Evolutionary conservation across 2,888 invertebrate genomes (phyloP), one percentile per base, ranked within the genome.

Genomic region (Tachina lurida): DNA sequence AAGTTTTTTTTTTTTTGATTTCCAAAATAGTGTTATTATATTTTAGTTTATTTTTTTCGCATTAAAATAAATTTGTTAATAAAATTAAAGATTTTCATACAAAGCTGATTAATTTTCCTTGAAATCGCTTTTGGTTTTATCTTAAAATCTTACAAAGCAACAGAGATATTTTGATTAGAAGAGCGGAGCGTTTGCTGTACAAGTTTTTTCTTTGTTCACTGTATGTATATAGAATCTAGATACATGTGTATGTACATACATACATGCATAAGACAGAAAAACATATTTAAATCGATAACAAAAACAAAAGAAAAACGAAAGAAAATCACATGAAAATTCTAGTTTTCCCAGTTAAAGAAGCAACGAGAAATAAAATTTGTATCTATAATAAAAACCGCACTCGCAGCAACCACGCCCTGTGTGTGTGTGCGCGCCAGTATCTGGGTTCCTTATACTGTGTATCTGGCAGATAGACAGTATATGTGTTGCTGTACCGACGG

Each of bases 401-500:
- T 65, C 60, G 22, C 5, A 70, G 31, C 71, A 83, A 77, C 86
- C 86, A 86, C 86, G 83, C 86, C 86, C 86, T 76, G 54, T 58
- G 41, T 63, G 15, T 47, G 60, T 60, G 49, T 52, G 13, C 63
- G 13, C 31, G 19, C 41, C 45, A 22, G n/a, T 54, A 60, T 45
- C 22, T 13, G n/a, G 5, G 41, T 73, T 45, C n/a, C 17, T 45
- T 52, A 58, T 73, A 60, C 31, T 77, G 65, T 58, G 63, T 77
- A 60, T 56, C 71, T 54, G 31, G 31, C 31, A 31, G 31, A 31
- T 31, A 49, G 54, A 63, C 22, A 31, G 13, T 47, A n/a, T 9
- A 39, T 67, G 65, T 63, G 47, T 52, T n/a, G 49, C 56, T 62
- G 17, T 86, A 58, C 83, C 86, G 86, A 54, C 79, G 86, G 86